Evolutionary conservation across 2,113 vertebrate species (phyloP).

Genomic region (Origma solitaria): DNA sequence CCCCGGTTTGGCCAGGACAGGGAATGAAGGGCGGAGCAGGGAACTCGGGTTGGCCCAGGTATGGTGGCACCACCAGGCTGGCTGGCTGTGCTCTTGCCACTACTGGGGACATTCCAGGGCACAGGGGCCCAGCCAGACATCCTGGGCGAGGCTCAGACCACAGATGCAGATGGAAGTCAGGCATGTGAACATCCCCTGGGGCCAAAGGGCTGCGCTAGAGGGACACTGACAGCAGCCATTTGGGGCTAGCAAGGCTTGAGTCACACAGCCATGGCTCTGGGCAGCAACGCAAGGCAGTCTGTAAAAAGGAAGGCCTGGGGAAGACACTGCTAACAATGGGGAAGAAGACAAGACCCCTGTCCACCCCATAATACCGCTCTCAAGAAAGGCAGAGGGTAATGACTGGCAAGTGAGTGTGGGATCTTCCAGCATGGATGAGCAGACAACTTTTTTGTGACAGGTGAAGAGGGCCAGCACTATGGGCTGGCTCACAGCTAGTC

Average conservation of each 20-base stretch:
- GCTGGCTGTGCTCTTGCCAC: neutral
- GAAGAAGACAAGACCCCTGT: neutral
- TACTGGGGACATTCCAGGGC: neutral
- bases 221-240: no score
- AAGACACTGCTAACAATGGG: neutral
- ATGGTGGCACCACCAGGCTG: neutral
- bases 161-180: neutral
- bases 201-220: neutral
- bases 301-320: neutral
- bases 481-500: neutral
- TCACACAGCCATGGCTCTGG: fast-evolving
- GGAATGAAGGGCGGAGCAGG: neutral
- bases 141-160: neutral
- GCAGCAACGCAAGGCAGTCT: neutral
- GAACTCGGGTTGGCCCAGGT: neutral
- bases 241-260: neutral
- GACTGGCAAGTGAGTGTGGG: neutral
- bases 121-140: neutral
- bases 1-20: neutral
- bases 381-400: neutral
- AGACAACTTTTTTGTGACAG: neutral
- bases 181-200: neutral
- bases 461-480: neutral
- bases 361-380: neutral
- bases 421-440: neutral